phyloP scores from a whole-genome alignment of 2,797 vertebrate genomes.

The Anas acuta region DNA sequence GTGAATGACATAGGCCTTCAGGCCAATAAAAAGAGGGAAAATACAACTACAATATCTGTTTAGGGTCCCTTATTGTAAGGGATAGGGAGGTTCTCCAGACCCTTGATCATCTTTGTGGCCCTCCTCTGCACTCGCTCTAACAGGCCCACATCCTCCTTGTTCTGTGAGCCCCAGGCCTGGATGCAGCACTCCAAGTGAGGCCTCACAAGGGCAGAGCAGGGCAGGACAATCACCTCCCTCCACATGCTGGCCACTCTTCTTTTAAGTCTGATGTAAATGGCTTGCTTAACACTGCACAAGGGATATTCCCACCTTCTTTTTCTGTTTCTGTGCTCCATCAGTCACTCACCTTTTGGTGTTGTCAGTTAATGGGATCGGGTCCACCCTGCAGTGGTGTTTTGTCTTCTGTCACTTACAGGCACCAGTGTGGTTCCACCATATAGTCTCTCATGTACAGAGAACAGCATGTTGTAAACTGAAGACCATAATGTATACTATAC shows the following conservation, averaged over 20 bases:
- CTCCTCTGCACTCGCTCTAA: too few species aligned
- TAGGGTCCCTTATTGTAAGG: neutral
- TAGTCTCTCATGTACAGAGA: neutral
- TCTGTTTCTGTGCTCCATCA: neutral
- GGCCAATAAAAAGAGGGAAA: neutral
- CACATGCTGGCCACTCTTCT: too few species aligned
- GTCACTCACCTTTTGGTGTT: neutral
- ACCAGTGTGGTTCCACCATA: neutral
- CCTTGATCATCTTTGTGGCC: too few species aligned
- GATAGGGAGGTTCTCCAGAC: too few species aligned
- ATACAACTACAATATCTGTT: neutral
- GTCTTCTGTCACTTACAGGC: neutral
- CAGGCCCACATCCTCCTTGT: too few species aligned
- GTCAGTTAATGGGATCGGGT: neutral
- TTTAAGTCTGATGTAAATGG: neutral
- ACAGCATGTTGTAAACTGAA: neutral
- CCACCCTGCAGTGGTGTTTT: accelerated
- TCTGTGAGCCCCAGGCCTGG: too few species aligned
- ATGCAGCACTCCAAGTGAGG: too few species aligned
- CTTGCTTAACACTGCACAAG: neutral
- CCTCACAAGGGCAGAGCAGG: too few species aligned
- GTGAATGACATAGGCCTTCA: neutral
- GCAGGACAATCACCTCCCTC: too few species aligned
- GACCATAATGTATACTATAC: accelerated
- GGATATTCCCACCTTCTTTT: neutral